These are phyloP conservation scores for Vulpes vulpes DNA, from an alignment of 2,113 vertebrate genomes.

Conservation along the genomic window DNA sequence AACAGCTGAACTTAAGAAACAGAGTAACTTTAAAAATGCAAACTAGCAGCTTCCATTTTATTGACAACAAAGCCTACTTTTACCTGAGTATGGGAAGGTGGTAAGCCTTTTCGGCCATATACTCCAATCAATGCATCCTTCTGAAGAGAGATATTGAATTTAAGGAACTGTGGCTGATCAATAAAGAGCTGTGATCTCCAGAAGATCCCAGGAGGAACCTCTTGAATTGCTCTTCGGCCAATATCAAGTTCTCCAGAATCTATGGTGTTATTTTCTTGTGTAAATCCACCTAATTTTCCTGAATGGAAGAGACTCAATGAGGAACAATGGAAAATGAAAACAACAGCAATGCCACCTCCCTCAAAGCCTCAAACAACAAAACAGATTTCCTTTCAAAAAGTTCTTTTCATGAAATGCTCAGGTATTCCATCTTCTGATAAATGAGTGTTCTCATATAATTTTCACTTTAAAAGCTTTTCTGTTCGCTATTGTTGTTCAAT, in stretches of 20 bases:
- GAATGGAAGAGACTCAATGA: constrained; percentile 73
- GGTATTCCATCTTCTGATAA: constrained; percentile 68
- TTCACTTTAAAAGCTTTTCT: constrained; percentile 40
- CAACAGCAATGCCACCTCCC: not conserved
- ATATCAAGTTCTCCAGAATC: constrained; percentile 97
- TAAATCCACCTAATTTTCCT: constrained; percentile 92
- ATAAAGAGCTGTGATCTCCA: constrained; percentile 97
- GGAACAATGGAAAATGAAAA: constrained; percentile 58
- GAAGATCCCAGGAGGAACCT: constrained; percentile 96
- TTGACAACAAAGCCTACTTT: constrained; percentile 26
- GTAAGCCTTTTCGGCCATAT: constrained; percentile 97
- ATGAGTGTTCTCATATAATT: constrained; percentile 41
- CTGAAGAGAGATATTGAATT: constrained; percentile 99
- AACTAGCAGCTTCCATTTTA: constrained; percentile 49
- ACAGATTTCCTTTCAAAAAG: constrained; percentile 28
- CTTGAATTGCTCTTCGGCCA: constrained; percentile 93
- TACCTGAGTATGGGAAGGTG: constrained; percentile 98
- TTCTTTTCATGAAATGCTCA: constrained; percentile 47
- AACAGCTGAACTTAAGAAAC: constrained; percentile 22
- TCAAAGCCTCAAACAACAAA: not conserved
- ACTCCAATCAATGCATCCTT: constrained; percentile 98
- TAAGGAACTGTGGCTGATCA: constrained; percentile 96
- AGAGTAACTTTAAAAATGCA: constrained; percentile 62
- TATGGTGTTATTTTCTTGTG: constrained; percentile 96
- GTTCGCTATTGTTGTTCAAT: not conserved